Conservation (phyloP, 2,113 vertebrate species). For the Pelobates fuscus region DNA sequence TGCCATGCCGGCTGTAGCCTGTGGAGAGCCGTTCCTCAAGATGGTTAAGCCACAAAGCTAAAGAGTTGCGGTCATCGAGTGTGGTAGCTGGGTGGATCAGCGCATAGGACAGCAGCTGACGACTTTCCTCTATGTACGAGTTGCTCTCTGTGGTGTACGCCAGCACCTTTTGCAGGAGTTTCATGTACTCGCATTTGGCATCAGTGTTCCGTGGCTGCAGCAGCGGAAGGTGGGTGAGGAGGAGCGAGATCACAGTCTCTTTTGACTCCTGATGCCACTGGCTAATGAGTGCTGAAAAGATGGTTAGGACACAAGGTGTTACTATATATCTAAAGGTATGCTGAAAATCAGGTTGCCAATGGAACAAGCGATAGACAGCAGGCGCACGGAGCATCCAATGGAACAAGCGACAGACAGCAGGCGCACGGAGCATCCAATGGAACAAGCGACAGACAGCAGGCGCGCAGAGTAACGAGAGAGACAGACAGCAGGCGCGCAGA, state of each 20-base stretch:
- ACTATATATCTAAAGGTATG: too few relatives aligned
- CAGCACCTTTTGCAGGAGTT: constrained; percentile 89
- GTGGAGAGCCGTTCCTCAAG: constrained; percentile 86
- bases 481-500: too few relatives aligned
- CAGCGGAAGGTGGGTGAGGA: constrained; percentile 88
- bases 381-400: not conserved
- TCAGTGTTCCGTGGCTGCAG: constrained; percentile 90
- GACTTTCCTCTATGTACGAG: constrained; percentile 90
- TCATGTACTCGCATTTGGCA: constrained; percentile 95
- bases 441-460: too few relatives aligned
- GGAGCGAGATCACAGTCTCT: constrained; percentile 86
- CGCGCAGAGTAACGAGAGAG: not conserved
- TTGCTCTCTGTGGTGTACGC: constrained; percentile 93
- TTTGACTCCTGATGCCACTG: constrained; percentile 93
- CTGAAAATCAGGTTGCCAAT: too few relatives aligned
- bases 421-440: not conserved
- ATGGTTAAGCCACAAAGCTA: constrained; percentile 92
- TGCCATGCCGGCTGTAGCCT: constrained; percentile 63
- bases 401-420: too few relatives aligned
- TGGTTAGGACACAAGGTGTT: not conserved
- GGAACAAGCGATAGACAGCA: too few relatives aligned
- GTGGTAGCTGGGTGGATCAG: constrained; percentile 95
- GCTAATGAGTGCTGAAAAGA: constrained; percentile 79
- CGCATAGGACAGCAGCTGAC: constrained; percentile 91
- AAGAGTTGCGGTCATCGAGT: constrained; percentile 88